phyloP scores from a whole-genome alignment of 2,797 vertebrate genomes.

The Sebastes paucispinis region DNA sequence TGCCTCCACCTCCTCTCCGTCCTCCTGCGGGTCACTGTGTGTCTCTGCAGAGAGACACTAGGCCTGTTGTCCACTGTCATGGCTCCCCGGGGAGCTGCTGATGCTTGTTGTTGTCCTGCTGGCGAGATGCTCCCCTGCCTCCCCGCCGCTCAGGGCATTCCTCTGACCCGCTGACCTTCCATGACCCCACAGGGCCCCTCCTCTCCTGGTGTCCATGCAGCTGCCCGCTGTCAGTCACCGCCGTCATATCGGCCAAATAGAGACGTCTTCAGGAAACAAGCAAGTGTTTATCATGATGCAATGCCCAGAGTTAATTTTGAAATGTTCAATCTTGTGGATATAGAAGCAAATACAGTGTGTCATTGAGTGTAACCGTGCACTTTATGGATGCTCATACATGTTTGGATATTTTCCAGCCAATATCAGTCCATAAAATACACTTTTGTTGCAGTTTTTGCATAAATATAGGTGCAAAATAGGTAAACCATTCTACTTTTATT shows the following conservation, averaged over 20 bases:
- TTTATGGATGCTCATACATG: background rate
- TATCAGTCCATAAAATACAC: background rate
- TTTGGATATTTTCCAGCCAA: background rate
- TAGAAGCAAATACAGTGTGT: background rate
- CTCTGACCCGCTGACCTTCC: slow-evolving; percentile 56
- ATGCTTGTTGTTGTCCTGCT: slow-evolving; percentile 20
- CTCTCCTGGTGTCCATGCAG: slow-evolving; percentile 50
- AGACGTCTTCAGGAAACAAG: slow-evolving; percentile 5
- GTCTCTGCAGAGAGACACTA: background rate
- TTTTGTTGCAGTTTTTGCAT: background rate
- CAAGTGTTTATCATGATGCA: background rate
- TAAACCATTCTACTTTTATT: background rate
- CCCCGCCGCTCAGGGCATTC: slow-evolving; percentile 34
- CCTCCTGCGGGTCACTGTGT: background rate
- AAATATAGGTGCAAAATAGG: background rate
- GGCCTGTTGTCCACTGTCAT: slow-evolving; percentile 9
- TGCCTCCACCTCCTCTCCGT: background rate
- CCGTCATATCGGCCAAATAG: slow-evolving; percentile 14
- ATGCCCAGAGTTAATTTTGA: background rate
- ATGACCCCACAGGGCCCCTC: slow-evolving; percentile 35
- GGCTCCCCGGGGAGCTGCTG: slow-evolving; percentile 41
- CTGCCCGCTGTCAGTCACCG: slow-evolving; percentile 61
- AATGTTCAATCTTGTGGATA: background rate
- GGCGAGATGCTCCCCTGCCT: slow-evolving; percentile 13
- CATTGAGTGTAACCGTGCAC: background rate